Evolutionary conservation across 2,113 vertebrate species (phyloP).

Genomic region (Poeciliopsis prolifica): DNA sequence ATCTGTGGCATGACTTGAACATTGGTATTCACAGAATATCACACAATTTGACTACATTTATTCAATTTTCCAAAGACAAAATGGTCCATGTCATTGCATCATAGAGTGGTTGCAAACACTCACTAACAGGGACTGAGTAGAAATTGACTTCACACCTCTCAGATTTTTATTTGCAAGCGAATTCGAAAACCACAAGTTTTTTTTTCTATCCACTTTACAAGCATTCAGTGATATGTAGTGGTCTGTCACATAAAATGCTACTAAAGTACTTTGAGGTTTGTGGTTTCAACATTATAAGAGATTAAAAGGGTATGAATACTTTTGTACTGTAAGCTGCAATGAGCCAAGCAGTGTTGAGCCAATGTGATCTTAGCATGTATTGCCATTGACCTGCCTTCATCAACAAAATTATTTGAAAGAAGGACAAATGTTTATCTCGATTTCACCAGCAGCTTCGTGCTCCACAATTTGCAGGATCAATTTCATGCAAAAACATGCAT

Average conservation of each 20-base stretch:
- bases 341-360: slow-evolving; percentile 27
- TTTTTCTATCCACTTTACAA: background rate
- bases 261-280: background rate
- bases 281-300: background rate
- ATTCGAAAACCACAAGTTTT: background rate
- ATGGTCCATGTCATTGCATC: background rate
- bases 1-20: background rate
- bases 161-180: background rate
- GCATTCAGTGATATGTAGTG: background rate
- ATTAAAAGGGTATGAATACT: background rate
- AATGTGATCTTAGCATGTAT: slow-evolving; percentile 33
- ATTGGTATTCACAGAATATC: background rate
- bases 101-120: background rate
- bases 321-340: background rate
- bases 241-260: background rate
- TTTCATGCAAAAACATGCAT: slow-evolving; percentile 48
- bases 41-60: too few relatives aligned
- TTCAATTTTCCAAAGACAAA: background rate
- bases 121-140: background rate
- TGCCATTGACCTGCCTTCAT: slow-evolving; percentile 50
- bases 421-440: slow-evolving; percentile 26
- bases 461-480: slow-evolving; percentile 18
- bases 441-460: slow-evolving; percentile 11
- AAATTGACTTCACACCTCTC: background rate
- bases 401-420: slow-evolving; percentile 33